Percentiles rank a stretch among this genome's conserved stretches.
Conservation (phyloP, 2,888 invertebrate genomes). For the Dione vanillae region DNA sequence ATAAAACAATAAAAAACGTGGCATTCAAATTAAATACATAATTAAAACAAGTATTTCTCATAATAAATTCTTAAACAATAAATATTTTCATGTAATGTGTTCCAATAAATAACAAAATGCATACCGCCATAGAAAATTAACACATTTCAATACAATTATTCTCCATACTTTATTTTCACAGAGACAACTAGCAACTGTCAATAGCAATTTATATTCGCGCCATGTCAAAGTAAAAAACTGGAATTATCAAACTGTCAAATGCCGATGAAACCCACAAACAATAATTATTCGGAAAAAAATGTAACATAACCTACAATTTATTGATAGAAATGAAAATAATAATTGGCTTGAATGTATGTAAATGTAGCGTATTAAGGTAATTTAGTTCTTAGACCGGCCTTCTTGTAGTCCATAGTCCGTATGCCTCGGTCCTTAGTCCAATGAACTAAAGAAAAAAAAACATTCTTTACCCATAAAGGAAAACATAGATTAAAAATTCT, state of each 20-base stretch:
- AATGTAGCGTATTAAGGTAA: conserved; percentile 18
- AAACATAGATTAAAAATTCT: conserved; percentile 76
- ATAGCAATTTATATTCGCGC: conserved; percentile 9
- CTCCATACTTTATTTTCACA: neutral
- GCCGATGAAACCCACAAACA: conserved; percentile 13
- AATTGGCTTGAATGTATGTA: conserved; percentile 5
- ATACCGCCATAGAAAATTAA: neutral
- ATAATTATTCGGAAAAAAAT: conserved; percentile 2
- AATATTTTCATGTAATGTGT: neutral
- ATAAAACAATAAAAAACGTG: no score
- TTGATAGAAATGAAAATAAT: conserved; percentile 15
- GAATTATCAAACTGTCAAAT: conserved; percentile 19
- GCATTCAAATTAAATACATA: neutral
- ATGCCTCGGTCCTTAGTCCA: conserved; percentile 46
- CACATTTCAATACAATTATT: conserved; percentile 4
- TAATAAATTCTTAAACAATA: neutral
- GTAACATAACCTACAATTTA: conserved; percentile 11
- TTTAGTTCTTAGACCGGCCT: conserved; percentile 1
- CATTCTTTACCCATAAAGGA: conserved; percentile 67
- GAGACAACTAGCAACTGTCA: conserved; percentile 2
- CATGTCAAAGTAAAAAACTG: conserved; percentile 23
- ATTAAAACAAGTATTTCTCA: neutral
- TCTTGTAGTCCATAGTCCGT: neutral
- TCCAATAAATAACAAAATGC: neutral
- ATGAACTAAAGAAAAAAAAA: conserved; percentile 63